A percentile compares a stretch with the other conserved stretches of the same genome.
phyloP scores from a whole-genome alignment of 2,113 vertebrate species.

The Phasianus colchicus region DNA sequence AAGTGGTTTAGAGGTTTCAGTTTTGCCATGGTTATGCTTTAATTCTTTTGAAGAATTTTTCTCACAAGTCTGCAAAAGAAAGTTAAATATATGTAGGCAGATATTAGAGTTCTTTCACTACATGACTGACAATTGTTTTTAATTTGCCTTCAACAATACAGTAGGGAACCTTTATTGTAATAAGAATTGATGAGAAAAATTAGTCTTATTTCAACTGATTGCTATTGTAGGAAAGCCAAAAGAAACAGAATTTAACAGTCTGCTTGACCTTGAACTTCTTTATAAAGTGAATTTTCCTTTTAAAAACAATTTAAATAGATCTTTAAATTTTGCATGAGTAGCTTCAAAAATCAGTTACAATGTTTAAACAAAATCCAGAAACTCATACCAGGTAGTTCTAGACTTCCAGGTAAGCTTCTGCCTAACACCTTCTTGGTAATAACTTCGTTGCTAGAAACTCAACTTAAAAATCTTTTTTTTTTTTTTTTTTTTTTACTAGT shows the following conservation, averaged over 20 bases:
- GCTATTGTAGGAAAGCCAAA: not conserved
- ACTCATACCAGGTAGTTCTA: not conserved
- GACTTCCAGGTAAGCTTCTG: not conserved
- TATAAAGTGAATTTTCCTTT: not conserved
- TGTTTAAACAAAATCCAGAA: not conserved
- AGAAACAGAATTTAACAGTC: not conserved
- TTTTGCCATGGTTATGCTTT: constrained; percentile 77
- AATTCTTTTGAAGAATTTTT: constrained; percentile 80
- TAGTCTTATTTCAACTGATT: not conserved
- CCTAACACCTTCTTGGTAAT: not conserved
- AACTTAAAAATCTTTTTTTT: not conserved
- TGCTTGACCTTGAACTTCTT: not conserved
- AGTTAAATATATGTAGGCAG: not conserved
- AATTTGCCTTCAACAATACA: too few relatives aligned
- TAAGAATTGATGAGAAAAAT: not conserved
- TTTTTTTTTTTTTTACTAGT: not conserved
- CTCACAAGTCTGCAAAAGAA: constrained; percentile 72
- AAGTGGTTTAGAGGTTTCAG: constrained; percentile 74
- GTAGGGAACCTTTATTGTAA: not conserved
- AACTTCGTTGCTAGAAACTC: not conserved
- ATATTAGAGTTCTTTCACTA: not conserved
- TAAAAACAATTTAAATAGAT: not conserved
- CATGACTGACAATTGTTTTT: rapidly evolving
- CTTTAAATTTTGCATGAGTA: not conserved
- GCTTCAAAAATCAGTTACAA: not conserved